Conservation (phyloP, 2,888 invertebrate species). For the Nowickia ferox region DNA sequence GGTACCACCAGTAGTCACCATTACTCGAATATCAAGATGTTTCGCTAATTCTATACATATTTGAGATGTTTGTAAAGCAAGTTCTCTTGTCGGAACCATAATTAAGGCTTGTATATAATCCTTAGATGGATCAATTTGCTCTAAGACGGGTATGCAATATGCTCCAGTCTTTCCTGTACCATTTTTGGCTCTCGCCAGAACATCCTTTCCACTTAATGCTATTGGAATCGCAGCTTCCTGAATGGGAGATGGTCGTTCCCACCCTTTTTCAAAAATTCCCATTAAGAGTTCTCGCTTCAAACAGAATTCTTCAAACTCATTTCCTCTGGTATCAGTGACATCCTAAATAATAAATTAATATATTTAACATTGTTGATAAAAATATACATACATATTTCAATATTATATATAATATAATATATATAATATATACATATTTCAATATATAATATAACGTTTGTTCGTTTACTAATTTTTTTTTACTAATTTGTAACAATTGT, state of each 20-base stretch:
- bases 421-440: too few relatives aligned
- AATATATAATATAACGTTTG: too few relatives aligned
- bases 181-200: conserved; percentile 99
- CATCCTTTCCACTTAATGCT: conserved; percentile 98
- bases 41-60: conserved; percentile 99
- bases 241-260: conserved; percentile 99
- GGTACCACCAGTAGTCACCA: conserved; percentile 99
- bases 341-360: conserved; percentile 86
- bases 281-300: conserved; percentile 97
- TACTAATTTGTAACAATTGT: too few relatives aligned
- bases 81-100: conserved; percentile 98
- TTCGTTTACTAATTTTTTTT: too few relatives aligned
- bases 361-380: background rate
- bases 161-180: conserved; percentile 99
- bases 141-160: conserved; percentile 98
- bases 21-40: conserved; percentile 97
- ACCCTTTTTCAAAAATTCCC: conserved; percentile 99
- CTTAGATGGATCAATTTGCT: conserved; percentile 95
- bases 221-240: conserved; percentile 99
- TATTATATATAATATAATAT: too few relatives aligned
- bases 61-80: conserved; percentile 99
- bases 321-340: conserved; percentile 99
- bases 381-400: too few relatives aligned
- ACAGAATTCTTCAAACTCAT: conserved; percentile 99
- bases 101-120: conserved; percentile 98